These are phyloP conservation scores for Rhaphigaster nebulosa DNA, from an alignment of 2,888 invertebrate species.

Conservation along the genomic window DNA sequence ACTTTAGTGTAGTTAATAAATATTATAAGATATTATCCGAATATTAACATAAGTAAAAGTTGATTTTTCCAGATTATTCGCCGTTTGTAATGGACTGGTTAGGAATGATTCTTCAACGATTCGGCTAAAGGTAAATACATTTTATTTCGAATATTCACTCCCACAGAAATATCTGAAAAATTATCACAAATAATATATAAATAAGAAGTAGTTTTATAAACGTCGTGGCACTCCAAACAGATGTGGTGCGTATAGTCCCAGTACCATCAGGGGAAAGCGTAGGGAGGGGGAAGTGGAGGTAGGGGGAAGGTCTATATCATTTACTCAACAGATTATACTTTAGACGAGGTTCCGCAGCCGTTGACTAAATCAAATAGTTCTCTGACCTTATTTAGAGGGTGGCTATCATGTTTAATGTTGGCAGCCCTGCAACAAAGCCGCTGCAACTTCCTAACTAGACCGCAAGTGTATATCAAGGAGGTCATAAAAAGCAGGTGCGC, in stretches of 20 bases:
- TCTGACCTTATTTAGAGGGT: not conserved
- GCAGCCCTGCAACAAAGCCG: not conserved
- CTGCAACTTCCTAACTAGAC: not conserved
- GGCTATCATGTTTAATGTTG: not conserved
- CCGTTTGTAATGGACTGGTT: too few species aligned
- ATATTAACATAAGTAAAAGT: too few species aligned
- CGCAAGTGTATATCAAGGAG: not conserved
- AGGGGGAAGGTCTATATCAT: not conserved
- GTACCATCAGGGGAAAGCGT: not conserved
- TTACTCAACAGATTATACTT: conserved; percentile 13
- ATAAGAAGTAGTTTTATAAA: not conserved
- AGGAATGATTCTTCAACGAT: too few species aligned
- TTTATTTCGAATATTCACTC: too few species aligned
- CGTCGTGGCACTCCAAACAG: not conserved
- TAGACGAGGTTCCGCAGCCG: not conserved
- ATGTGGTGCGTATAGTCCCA: not conserved
- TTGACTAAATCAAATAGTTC: not conserved
- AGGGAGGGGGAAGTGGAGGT: too few species aligned
- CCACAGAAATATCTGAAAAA: too few species aligned
- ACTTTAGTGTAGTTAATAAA: too few species aligned
- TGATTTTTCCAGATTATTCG: too few species aligned
- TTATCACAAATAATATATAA: not conserved
- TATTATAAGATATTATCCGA: too few species aligned
- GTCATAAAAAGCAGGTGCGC: not conserved
- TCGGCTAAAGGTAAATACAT: too few species aligned